Base-by-base conservation (phyloP, 1,140 invertebrate species). In the Triops cancriformis region DNA sequence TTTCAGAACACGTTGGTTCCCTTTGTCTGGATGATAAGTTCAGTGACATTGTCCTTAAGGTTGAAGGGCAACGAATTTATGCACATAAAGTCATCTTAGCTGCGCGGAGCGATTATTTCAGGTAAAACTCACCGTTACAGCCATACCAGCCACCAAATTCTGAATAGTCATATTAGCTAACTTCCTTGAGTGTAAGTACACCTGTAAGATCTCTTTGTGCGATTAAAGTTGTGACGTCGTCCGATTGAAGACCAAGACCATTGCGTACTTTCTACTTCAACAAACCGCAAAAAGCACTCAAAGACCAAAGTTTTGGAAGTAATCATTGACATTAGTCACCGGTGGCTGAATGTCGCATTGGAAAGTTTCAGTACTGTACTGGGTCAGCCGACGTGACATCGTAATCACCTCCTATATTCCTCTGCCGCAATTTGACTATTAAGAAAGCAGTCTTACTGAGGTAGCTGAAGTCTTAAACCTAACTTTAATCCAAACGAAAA, bases 31-130 rank as follows among this genome's bases (percentile, higher is more conserved):
- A 91, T 80, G 90, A 92, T 75, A 93, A 96, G 82, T 98, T 95
- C 84, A 92, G 94, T 37, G 97, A 99, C 87, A 90, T 98, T 11
- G 92, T 90, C 9, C 86, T 99, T 28, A 85, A 96, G 64, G 94
- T 99, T 27, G 93, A 95, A 84, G 91, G 91, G 76, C 88, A 93
- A 81, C 86, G 88, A 78, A 92, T 99, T 80, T 91, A 91, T 79
- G 94, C 92, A 37, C 97, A 99, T 85, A 92, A 91, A 83, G 91
- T 95, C 1, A 94, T 98, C 79, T 86, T 99, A 5, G 97, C 97
- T 1, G 92, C 95, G 11, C 88, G 97, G 80, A 97, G 95, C 83
- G 92, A 98, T 82, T 99, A 98, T 86, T 98, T 98, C 85, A 88
- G 95, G 88, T 90, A 84, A 79, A 41, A 27, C 5, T 45, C n/a